Evolutionary conservation across 1,140 invertebrate species (phyloP), one percentile per base, ranked within the genome.

Genomic region (Leptoteleia sp.): DNA sequence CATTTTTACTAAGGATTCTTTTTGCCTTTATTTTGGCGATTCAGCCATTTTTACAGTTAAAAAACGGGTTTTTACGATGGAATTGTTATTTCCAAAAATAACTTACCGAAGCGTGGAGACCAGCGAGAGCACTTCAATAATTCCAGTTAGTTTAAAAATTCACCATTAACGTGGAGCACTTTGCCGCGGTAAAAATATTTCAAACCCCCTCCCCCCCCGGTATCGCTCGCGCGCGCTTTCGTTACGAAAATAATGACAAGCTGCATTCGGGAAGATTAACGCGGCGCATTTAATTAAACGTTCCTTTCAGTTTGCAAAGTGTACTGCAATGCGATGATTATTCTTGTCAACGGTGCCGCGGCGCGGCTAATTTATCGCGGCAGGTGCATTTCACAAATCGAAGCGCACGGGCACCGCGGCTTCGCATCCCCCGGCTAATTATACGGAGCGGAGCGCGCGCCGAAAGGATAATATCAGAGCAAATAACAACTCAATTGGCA

Each of bases 391-490:
- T 54, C 43, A 9, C 50, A 75, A 54, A 38, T 22, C 35, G 2
- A 71, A 52, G 35, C 27, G 37, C 11, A 55, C 5, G 55, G n/a
- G 29, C 38, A 45, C 29, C 1, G 13, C 33, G 19, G n/a, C n/a
- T n/a, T n/a, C 19, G 27, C 31, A 72, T 48, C 17, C 22, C 22
- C n/a, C n/a, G n/a, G 15, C 13, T 76, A 76, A 76, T 76, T 76
- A 76, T 67, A 76, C 29, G 12, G 27, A 59, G 5, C 7, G 43
- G 17, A 37, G n/a, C 15, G 45, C 9, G 54, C 33, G 25, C 35
- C 43, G 52, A 76, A 76, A 70, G 62, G 55, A 76, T 76, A 76
- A 70, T 76, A 70, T 76, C 55, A 76, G 55, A 64, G 57, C 57
- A 47, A 68, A 43, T 59, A 76, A 76, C 65, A 57, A 70, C 65